These are phyloP conservation scores for Tholera decimalis DNA, from an alignment of 2,888 invertebrate genomes.

Conservation along the genomic window DNA sequence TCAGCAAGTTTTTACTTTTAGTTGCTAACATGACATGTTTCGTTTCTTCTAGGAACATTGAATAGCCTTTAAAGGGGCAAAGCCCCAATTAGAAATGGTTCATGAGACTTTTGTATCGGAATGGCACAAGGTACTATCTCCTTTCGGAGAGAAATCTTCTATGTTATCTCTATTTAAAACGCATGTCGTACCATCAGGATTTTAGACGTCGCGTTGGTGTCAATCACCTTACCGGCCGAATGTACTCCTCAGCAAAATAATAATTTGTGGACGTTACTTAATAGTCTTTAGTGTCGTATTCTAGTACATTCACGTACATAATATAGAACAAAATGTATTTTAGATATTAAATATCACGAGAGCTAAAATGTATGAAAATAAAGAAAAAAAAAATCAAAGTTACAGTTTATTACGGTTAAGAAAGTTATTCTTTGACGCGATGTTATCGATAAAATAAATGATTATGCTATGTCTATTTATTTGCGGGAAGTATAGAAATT, in stretches of 20 bases:
- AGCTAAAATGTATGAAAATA: constrained; percentile 42
- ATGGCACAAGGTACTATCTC: no score
- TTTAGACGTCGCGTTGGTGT: no score
- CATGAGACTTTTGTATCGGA: no score
- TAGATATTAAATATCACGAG: constrained; percentile 64
- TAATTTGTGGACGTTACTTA: constrained; percentile 62
- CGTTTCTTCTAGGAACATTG: no score
- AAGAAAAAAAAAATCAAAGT: constrained; percentile 56
- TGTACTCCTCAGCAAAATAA: constrained; percentile 42
- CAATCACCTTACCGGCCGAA: no score
- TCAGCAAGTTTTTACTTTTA: no score
- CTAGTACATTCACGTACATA: constrained; percentile 62
- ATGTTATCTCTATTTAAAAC: no score
- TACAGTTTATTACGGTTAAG: constrained; percentile 47
- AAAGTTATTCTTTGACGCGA: constrained; percentile 53
- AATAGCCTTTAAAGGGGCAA: no score
- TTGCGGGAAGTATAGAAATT: constrained; percentile 18
- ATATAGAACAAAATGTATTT: constrained; percentile 66
- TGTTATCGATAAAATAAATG: constrained; percentile 45
- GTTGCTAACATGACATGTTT: no score
- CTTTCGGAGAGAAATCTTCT: no score
- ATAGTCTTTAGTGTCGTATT: constrained; percentile 58
- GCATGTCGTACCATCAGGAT: no score
- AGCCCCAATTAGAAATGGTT: no score
- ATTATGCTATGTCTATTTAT: constrained; percentile 29